Evolutionary conservation across 1,140 invertebrate species (phyloP).

Genomic region (Apis laboriosa): DNA sequence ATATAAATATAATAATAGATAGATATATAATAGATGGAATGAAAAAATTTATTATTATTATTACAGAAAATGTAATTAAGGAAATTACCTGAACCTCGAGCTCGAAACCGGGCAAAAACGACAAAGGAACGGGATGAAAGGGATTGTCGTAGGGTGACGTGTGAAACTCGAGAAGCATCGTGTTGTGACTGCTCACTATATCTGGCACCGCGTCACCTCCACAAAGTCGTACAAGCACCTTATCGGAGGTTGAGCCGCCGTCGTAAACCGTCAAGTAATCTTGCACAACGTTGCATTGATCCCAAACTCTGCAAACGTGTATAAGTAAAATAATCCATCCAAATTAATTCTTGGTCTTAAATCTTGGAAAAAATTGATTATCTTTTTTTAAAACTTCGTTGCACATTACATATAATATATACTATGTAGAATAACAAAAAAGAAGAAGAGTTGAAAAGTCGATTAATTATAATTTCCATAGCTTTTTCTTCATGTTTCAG

Average conservation of each 20-base stretch:
- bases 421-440: too few species aligned
- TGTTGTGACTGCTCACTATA: constrained; percentile 88
- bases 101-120: constrained; percentile 90
- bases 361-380: too few species aligned
- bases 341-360: not conserved
- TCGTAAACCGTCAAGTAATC: constrained; percentile 92
- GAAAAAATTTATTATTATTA: not conserved
- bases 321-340: constrained; percentile 35
- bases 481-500: not conserved
- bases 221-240: constrained; percentile 89
- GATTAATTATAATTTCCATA: too few species aligned
- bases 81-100: constrained; percentile 87
- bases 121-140: constrained; percentile 89
- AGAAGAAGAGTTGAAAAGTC: too few species aligned
- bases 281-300: constrained; percentile 90
- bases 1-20: too few species aligned
- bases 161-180: constrained; percentile 90
- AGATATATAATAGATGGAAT: too few species aligned
- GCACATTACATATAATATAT: too few species aligned
- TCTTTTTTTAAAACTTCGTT: too few species aligned
- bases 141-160: constrained; percentile 91
- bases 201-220: constrained; percentile 91
- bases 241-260: constrained; percentile 86
- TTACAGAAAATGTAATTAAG: not conserved
- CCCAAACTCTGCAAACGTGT: constrained; percentile 86